Base-by-base conservation (phyloP, 2,113 vertebrate species). In the Scytalopus superciliaris region DNA sequence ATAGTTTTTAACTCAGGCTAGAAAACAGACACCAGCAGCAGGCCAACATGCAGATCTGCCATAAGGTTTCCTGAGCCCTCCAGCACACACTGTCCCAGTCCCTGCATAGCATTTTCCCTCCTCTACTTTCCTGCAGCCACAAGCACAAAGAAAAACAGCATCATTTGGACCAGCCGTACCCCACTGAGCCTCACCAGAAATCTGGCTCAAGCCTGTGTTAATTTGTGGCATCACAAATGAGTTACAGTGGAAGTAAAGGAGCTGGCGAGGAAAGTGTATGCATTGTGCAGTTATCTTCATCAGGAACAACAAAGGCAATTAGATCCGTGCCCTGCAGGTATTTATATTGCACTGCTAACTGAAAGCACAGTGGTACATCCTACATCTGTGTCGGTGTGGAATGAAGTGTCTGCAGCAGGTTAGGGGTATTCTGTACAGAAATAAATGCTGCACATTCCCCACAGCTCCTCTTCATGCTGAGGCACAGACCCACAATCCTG, bases 291-390 rank as follows among this genome's bases (percentile, higher is more conserved):
- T 90, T 84, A 92, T 93, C 96, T 93, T 82, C 93, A 73, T 90
- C 90, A 93, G 77, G 57, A 79, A 69, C 86, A 90, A 82, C 81
- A 86, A 84, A 96, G 69, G 90, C 96, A 93, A 93, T 93, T 92
- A 92, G 57, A 69, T 49, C 73, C 40, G 9, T 67, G 64, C 83
- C 96, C 94, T 87, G 92, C 85, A 87, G 96, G 76, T 95, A 84
- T 94, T 96, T 93, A 56, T 89, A 91, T 92, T 89, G 93, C 76
- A 55, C 52, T 52, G 85, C 93, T 94, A 49, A 45, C 50, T 60
- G 69, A 73, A 93, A 92, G 94, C 96, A 66, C 69, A 50, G 73
- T 42, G 82, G 70, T 90, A 88, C 10, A 18, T 55, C 67, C 75
- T 89, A 52, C 53, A 78, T 72, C 86, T 82, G 74, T 87, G 76